Conservation (phyloP, 2,888 invertebrate species). For the Pterobdella sp. region DNA sequence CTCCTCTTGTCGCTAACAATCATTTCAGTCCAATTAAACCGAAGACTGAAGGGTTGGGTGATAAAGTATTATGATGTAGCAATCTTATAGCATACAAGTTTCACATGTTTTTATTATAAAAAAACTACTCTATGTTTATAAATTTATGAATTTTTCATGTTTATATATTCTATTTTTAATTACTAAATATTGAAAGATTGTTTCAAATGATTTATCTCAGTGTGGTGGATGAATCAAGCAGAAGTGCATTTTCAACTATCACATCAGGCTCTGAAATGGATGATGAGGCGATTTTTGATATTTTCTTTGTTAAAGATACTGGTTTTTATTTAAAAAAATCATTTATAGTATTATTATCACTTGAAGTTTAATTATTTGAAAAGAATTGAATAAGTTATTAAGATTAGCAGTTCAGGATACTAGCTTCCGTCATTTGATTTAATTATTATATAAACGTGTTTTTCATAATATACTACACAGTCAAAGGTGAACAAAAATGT, state of each 20-base stretch:
- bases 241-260: constrained; percentile 19
- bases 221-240: constrained; percentile 10
- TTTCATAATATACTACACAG: background rate
- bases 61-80: constrained; percentile 10
- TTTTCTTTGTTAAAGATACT: background rate
- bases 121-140: too few species aligned
- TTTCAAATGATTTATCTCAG: too few species aligned
- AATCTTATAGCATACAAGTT: background rate
- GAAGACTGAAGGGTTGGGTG: constrained; percentile 23
- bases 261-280: constrained; percentile 25
- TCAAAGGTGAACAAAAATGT: background rate
- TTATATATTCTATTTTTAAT: too few species aligned
- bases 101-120: too few species aligned
- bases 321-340: background rate
- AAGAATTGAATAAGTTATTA: too few species aligned
- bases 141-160: too few species aligned
- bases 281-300: constrained; percentile 15
- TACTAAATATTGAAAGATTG: too few species aligned
- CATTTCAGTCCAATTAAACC: background rate
- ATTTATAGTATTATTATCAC: background rate
- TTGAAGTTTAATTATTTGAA: background rate
- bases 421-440: too few species aligned
- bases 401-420: too few species aligned
- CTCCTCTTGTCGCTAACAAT: background rate
- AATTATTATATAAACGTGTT: too few species aligned